phyloP scores from a whole-genome alignment of 1,140 invertebrate species.

The Harpegnathos saltator region DNA sequence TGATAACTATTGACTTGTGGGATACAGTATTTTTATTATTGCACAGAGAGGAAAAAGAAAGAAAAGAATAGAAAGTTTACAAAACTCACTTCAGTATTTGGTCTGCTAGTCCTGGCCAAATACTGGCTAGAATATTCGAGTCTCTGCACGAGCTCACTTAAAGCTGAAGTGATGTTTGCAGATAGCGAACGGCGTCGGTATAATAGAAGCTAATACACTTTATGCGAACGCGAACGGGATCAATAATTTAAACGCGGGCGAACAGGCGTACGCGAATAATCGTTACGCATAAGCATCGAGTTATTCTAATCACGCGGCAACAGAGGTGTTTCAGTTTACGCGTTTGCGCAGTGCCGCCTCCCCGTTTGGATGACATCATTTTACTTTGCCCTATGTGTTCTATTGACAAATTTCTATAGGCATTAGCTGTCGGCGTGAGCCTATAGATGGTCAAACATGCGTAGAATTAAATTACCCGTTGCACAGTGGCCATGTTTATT shows the following conservation, averaged over 20 bases:
- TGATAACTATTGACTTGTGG: neutral
- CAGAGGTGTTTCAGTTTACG: conserved; percentile 41
- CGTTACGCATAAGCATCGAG: neutral
- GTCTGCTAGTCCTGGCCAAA: neutral
- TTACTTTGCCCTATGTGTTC: conserved; percentile 30
- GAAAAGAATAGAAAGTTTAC: neutral
- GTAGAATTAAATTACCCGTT: conserved; percentile 70
- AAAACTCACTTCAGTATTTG: neutral
- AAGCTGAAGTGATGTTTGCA: neutral
- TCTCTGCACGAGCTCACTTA: neutral
- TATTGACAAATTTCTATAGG: conserved; percentile 54
- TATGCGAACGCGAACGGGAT: neutral
- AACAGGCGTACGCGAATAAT: conserved; percentile 21
- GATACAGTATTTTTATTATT: neutral
- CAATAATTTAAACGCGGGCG: conserved; percentile 22
- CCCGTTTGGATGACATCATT: conserved; percentile 1
- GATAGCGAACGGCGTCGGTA: neutral
- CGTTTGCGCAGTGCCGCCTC: neutral
- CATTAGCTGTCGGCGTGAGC: conserved; percentile 32
- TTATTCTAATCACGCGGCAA: conserved; percentile 35
- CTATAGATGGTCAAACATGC: conserved; percentile 31
- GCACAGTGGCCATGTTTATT: conserved; percentile 76
- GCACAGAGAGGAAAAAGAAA: no score
- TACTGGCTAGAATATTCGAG: conserved; percentile 3
- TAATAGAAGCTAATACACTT: neutral